Conservation (phyloP, 2,113 vertebrate species). For the Falcunculus frontatus region DNA sequence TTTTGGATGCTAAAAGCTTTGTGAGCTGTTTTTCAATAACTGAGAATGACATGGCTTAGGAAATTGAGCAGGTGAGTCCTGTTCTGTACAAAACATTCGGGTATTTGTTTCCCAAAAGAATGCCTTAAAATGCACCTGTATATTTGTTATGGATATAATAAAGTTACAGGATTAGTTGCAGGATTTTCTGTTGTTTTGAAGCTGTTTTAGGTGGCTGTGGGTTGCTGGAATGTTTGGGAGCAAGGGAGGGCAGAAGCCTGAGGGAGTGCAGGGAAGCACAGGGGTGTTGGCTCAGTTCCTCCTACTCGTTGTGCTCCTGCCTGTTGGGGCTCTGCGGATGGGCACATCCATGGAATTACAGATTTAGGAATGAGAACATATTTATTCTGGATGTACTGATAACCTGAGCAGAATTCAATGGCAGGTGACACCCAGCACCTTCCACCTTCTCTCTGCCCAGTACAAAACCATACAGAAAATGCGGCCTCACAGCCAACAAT, state of each 20-base stretch:
- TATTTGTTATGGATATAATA: not conserved
- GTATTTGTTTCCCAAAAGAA: not conserved
- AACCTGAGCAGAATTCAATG: not conserved
- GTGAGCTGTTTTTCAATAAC: not conserved
- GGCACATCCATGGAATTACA: not conserved
- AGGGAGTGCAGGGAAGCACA: not conserved
- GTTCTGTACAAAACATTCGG: not conserved
- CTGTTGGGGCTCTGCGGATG: not conserved
- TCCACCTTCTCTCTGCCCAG: not conserved
- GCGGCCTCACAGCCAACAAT: not conserved
- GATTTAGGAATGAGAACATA: rapidly evolving
- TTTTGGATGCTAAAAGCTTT: not conserved
- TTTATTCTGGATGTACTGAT: not conserved
- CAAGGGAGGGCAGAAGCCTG: not conserved
- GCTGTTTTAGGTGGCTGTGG: not conserved
- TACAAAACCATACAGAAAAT: rapidly evolving
- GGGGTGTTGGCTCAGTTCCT: not conserved
- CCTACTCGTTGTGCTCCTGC: not conserved
- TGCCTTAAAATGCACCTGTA: not conserved
- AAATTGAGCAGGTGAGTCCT: not conserved
- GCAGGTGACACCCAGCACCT: not conserved
- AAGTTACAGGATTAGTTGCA: not conserved
- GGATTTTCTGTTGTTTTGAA: not conserved
- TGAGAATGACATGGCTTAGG: not conserved
- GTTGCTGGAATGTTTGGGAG: not conserved